Base-by-base conservation (phyloP, 2,888 invertebrate species). In the Byasa hedistus region DNA sequence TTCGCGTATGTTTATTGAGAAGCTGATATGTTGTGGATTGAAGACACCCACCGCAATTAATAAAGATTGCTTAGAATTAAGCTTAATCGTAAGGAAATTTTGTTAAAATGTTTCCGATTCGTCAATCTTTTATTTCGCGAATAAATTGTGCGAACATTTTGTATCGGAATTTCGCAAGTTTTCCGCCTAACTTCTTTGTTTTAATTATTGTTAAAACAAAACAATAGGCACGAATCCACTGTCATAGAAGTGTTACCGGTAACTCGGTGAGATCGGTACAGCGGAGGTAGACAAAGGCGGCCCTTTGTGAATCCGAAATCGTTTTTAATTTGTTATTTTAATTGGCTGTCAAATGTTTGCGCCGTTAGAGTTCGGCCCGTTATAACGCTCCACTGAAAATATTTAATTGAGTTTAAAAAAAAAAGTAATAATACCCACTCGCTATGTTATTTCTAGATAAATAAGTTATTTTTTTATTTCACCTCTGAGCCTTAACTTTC, bases 31-130 rank as follows among this genome's bases (percentile, higher is more conserved):
- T n/a, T n/a, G n/a, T n/a, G n/a, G n/a, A n/a, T n/a, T n/a, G n/a
- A n/a, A 44, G 3, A 44, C 1, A 44, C 4, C 19, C 2, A 15
- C 2, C 44, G 17, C 44, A 2, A 32, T 44, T 19, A 4, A 44
- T 2, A 44, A 15, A 17, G 19, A 19, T 44, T 44, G 4, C 12
- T 56, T 24, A 56, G 48, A 44, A 57, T 15, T 36, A 19, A 55
- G 21, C 32, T 24, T 44, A 59, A 51, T 17, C 21, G 22, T 36
- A 44, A 61, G 23, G 51, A 85, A 86, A 84, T 89, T 87, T 86
- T 83, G 86, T 82, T 83, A 84, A 87, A 86, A 82, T 85, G 36
- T 86, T 81, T 80, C 80, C 81, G 80, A 79, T 76, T 79, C 80
- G 74, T 78, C 77, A 79, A 83, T 82, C 82, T 76, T 77, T 81